phyloP scores from a whole-genome alignment of 2,888 invertebrate genomes.

The Mythimna loreyi region DNA sequence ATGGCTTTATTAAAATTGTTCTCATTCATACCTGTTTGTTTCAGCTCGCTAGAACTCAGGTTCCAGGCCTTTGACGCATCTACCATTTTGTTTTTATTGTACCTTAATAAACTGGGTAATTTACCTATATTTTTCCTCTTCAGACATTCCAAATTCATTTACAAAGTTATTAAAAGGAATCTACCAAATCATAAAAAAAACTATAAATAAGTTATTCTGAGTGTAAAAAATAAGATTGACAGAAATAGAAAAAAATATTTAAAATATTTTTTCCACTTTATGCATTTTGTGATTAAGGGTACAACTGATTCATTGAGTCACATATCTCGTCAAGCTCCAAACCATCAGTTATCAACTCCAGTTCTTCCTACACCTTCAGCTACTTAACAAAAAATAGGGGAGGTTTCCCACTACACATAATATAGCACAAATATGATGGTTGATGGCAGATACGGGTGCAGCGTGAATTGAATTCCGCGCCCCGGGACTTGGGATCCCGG shows the following conservation, averaged over 20 bases:
- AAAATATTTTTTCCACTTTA: neutral
- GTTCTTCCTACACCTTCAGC: no score
- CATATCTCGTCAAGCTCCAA: neutral
- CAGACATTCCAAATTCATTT: neutral
- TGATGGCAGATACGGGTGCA: slow-evolving; percentile 58
- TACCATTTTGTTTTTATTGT: neutral
- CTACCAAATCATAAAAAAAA: no score
- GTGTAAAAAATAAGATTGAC: neutral
- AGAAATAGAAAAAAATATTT: neutral
- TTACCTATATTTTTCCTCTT: no score
- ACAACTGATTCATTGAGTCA: neutral
- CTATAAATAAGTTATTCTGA: no score
- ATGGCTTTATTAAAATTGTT: slow-evolving; percentile 66
- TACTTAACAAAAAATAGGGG: slow-evolving; percentile 10
- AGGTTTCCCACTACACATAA: slow-evolving; percentile 4
- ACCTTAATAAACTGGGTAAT: neutral
- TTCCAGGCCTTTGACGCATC: neutral
- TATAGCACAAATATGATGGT: slow-evolving; percentile 50
- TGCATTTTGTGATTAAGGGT: neutral
- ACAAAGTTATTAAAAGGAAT: neutral
- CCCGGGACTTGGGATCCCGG: slow-evolving; percentile 45
- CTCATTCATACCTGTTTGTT: slow-evolving; percentile 55
- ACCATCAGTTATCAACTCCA: neutral
- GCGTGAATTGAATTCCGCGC: slow-evolving; percentile 69
- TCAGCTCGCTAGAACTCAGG: neutral